Evolutionary conservation across 1,140 invertebrate species (phyloP).

Genomic region (Orius insidiosus): DNA sequence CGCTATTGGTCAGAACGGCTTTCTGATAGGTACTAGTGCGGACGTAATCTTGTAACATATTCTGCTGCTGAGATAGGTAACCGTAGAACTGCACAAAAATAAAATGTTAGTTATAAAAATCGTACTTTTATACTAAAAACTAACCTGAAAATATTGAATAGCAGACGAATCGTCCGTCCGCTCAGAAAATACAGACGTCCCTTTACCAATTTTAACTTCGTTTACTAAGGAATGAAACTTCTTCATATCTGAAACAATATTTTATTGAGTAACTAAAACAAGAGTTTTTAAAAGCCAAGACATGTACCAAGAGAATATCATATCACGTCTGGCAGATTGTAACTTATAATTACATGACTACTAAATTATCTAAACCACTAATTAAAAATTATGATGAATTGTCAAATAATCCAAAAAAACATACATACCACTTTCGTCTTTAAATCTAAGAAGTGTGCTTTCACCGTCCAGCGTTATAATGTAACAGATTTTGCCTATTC

Average conservation of each 20-base stretch:
- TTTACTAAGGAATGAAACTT: constrained; percentile 58
- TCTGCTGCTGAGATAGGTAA: constrained; percentile 97
- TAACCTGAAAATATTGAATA: constrained; percentile 85
- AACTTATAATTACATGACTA: too few species aligned
- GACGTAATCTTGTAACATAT: constrained; percentile 99
- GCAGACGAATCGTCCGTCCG: constrained; percentile 94
- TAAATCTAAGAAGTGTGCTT: constrained; percentile 23
- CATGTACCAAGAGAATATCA: not conserved
- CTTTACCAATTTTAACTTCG: constrained; percentile 59
- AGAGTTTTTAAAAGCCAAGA: not conserved
- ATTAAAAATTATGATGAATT: too few species aligned
- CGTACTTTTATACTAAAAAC: not conserved
- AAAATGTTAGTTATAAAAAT: constrained; percentile 7
- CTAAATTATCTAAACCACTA: too few species aligned
- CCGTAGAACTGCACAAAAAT: constrained; percentile 78
- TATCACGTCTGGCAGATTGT: too few species aligned
- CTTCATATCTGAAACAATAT: constrained; percentile 39
- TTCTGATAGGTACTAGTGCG: constrained; percentile 95
- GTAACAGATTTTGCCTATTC: constrained; percentile 23
- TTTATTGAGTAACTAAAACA: constrained; percentile 1
- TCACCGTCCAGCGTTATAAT: constrained; percentile 24
- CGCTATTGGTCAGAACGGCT: constrained; percentile 83
- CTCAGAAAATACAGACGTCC: constrained; percentile 78
- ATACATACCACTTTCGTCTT: constrained; percentile 18
- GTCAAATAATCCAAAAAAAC: too few species aligned